Evolutionary conservation across 1,140 invertebrate genomes (phyloP), one percentile per base, ranked within the genome.

Genomic region (Cepaea nemoralis): DNA sequence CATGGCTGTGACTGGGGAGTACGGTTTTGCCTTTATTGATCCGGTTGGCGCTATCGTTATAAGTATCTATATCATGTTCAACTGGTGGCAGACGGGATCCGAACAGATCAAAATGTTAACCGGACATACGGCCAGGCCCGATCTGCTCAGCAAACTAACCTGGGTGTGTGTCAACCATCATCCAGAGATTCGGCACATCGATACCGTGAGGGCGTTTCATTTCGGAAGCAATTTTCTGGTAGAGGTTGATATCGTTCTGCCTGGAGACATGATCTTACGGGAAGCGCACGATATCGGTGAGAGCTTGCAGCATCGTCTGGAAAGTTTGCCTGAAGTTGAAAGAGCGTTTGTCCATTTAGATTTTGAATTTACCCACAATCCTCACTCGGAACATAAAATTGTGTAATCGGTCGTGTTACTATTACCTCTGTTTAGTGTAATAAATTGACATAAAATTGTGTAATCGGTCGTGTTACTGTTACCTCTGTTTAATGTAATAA

Each of bases 131-230:
- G 91, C 91, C 14, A 83, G 85, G 22, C 85, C 89, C 14, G 85
- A 88, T 14, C 91, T 91, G 73, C 83, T 91, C 0, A 89, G 89
- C 71, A 88, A 90, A 76, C 70, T 91, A 10, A 90, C 90, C 31
- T 91, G 88, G 88, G 84, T 91, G 14, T 86, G 87, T 70, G 50
- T 91, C 0, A 89, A 92, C 82, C 92, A 93, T 83, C 88, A 92
- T 78, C 74, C 83, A 16, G 81, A 88, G 40, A 89, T 93, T 27
- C 81, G 85, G 33, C 86, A 88, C 55, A 91, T 93, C 40, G 92
- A 93, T 84, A 93, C 92, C 3, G 89, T 93, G 39, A 85, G 91
- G 31, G 92, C 92, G 10, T 93, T 93, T 83, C 92, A 93, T 84
- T 93, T 93, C 84, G 92, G 92, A 24, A 87, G 82, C 45, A 89